Conservation (phyloP, 2,888 invertebrate genomes). For the Drosophila tripunctata region DNA sequence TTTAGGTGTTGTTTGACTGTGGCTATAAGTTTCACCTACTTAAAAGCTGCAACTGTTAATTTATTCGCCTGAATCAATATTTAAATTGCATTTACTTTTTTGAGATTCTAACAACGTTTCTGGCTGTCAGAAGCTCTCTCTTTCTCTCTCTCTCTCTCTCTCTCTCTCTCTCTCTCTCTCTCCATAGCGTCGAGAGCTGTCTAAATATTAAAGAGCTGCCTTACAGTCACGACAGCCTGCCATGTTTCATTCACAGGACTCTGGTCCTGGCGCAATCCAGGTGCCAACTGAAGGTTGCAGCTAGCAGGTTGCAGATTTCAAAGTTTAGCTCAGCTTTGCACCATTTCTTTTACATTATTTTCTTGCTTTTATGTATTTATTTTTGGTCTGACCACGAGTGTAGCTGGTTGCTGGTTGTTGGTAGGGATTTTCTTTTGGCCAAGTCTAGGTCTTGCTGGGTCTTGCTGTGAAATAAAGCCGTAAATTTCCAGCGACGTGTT, state of each 20-base stretch:
- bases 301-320: conserved; percentile 17
- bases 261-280: conserved; percentile 9
- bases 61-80: background rate
- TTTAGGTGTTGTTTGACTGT: background rate
- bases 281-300: conserved; percentile 15
- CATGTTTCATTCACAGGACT: conserved; percentile 46
- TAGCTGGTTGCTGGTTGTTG: conserved; percentile 11
- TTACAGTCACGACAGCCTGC: conserved; percentile 34
- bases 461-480: conserved; percentile 41
- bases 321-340: conserved; percentile 29
- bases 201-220: conserved; percentile 54
- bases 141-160: background rate
- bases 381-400: conserved; percentile 26
- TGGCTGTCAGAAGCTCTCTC: background rate
- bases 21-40: background rate
- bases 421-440: conserved; percentile 18
- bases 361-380: background rate
- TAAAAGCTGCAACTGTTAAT: background rate
- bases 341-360: conserved; percentile 12
- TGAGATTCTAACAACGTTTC: background rate
- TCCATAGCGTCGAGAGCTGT: conserved; percentile 23
- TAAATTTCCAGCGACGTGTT: conserved; percentile 61
- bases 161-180: background rate
- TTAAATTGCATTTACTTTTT: conserved; percentile 18
- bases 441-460: conserved; percentile 18